These are phyloP conservation scores for Panagrolaimus sp. DNA, from an alignment of 1,140 invertebrate genomes.

Conservation along the genomic window DNA sequence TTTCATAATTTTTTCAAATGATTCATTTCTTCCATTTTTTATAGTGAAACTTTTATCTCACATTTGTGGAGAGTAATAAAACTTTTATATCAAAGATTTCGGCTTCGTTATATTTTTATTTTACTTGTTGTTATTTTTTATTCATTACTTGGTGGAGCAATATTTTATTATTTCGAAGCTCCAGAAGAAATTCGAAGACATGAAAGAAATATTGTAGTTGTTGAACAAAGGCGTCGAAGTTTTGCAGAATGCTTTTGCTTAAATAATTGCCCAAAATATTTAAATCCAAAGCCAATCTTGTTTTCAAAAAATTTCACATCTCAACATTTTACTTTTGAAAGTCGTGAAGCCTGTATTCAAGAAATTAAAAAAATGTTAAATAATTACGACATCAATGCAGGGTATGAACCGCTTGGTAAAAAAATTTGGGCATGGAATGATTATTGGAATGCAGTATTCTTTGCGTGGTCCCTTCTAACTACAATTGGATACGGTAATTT, in stretches of 20 bases:
- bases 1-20: not conserved
- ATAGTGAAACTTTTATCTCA: slow-evolving; percentile 17
- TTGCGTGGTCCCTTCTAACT: slow-evolving; percentile 27
- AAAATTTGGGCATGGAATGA: slow-evolving; percentile 25
- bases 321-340: not conserved
- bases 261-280: not conserved
- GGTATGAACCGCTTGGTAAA: not conserved
- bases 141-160: slow-evolving; percentile 28
- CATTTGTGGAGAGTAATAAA: slow-evolving; percentile 26
- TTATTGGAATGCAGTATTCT: slow-evolving; percentile 34
- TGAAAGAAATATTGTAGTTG: not conserved
- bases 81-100: slow-evolving; percentile 18
- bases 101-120: slow-evolving; percentile 24
- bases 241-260: not conserved
- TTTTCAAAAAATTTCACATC: slow-evolving; percentile 9
- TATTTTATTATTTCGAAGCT: slow-evolving; percentile 28
- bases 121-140: slow-evolving; percentile 29
- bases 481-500: slow-evolving; percentile 33
- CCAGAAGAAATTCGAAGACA: slow-evolving; percentile 21
- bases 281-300: not conserved
- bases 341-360: slow-evolving; percentile 1
- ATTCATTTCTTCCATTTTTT: not conserved
- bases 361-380: slow-evolving; percentile 12
- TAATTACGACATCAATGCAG: not conserved
- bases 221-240: slow-evolving; percentile 2